Evolutionary conservation across 2,797 vertebrate genomes (phyloP).

Genomic region (Sternotherus odoratus): DNA sequence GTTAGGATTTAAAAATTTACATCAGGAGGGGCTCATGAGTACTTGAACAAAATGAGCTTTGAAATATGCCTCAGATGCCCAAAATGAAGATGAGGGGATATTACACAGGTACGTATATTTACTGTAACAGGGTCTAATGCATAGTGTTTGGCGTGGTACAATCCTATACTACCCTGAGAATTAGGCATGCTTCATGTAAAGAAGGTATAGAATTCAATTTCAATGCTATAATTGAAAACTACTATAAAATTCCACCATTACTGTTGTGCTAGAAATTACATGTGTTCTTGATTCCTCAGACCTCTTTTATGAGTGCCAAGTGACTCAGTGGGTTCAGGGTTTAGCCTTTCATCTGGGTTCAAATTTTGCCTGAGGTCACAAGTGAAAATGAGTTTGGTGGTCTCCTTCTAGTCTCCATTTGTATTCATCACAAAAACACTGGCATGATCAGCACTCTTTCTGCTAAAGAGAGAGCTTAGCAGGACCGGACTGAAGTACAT

Average conservation of each 20-base stretch:
- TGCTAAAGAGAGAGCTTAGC: background rate
- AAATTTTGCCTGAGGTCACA: fast-evolving
- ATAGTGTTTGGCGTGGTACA: background rate
- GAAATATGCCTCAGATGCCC: background rate
- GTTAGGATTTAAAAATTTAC: background rate
- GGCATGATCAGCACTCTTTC: background rate
- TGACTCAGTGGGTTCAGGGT: background rate
- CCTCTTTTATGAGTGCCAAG: constrained; percentile 3
- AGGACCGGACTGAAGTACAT: background rate
- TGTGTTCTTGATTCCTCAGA: background rate
- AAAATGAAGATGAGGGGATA: background rate
- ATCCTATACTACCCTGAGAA: background rate
- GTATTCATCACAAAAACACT: background rate
- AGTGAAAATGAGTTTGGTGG: background rate
- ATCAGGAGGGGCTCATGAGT: background rate
- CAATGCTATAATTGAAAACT: constrained; percentile 28
- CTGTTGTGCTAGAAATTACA: background rate
- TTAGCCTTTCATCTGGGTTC: constrained; percentile 22
- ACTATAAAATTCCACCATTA: constrained; percentile 28
- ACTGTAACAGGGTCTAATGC: background rate
- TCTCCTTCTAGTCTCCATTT: background rate
- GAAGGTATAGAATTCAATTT: constrained; percentile 41
- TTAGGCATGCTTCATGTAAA: constrained; percentile 5
- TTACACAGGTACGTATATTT: background rate
- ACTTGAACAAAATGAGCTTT: background rate